These are phyloP conservation scores for Aporophyla lueneburgensis DNA, from an alignment of 2,888 invertebrate species.

Conservation along the genomic window DNA sequence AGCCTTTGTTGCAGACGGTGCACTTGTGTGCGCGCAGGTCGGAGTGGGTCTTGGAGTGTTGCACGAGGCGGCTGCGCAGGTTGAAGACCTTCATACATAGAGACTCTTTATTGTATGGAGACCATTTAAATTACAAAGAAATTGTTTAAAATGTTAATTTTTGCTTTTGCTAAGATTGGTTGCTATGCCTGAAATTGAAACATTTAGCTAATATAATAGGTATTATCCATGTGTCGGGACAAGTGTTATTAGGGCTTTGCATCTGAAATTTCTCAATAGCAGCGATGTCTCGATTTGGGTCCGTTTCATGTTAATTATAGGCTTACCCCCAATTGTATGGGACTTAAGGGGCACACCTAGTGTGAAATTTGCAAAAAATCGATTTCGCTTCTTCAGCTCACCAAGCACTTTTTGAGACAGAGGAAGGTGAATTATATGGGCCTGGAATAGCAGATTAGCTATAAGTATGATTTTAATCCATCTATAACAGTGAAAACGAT, in stretches of 20 bases:
- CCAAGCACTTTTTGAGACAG: too few species aligned
- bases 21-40: constrained; percentile 88
- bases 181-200: background rate
- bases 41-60: constrained; percentile 81
- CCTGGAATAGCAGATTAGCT: too few species aligned
- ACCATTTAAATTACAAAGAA: constrained; percentile 66
- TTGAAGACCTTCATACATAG: constrained; percentile 79
- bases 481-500: too few species aligned
- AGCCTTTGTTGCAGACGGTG: constrained; percentile 89
- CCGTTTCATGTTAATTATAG: background rate
- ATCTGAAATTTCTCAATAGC: too few species aligned
- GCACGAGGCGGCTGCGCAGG: constrained; percentile 79
- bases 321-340: background rate
- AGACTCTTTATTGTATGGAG: background rate
- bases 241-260: background rate
- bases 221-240: background rate
- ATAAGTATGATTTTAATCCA: too few species aligned
- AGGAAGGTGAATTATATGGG: too few species aligned
- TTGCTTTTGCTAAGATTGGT: too few species aligned
- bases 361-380: too few species aligned
- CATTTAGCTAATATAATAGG: background rate
- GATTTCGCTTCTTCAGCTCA: too few species aligned
- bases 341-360: background rate
- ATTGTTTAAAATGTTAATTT: too few species aligned
- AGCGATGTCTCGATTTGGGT: too few species aligned